Evolutionary conservation across 1,140 invertebrate genomes (phyloP), one percentile per base, ranked within the genome.

Genomic region (Bombus breviceps): DNA sequence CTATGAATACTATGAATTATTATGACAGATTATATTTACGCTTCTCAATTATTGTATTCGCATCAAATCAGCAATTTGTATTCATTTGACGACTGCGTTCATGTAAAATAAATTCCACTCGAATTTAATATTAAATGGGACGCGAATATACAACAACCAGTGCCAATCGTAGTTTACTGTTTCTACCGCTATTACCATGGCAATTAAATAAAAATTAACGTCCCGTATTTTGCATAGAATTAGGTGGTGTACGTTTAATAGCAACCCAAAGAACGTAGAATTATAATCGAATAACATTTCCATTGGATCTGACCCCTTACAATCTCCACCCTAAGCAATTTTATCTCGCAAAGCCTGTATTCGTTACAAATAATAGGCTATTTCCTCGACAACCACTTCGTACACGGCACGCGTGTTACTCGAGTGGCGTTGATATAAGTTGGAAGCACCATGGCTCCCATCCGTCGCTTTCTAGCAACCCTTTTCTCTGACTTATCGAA

Each of bases 361-460:
- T 89, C 88, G 85, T 89, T 89, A 86, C 88, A 89, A 89, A 89
- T 89, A 89, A 89, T 86, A 86, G 88, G 66, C 86, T 82, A 89
- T 89, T 88, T 88, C 76, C 83, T 89, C 78, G 73, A 89, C 74
- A 75, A 89, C 82, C 86, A 87, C 88, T 80, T 83, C 18, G 79
- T 66, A 57, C 57, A 64, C n/a, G 68, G 76, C 72, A 66, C 83
- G 68, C 77, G 47, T 85, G 83, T 81, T 85, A 68, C 66, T 87
- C 81, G 81, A 78, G 76, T 80, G 72, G 73, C 73, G 72, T 83
- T 76, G 68, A 81, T 83, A 68, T 82, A 82, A 83, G 59, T 81
- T 85, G 66, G 69, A 69, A 75, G 34, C 34, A n/a, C 66, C 53
- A 72, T 18, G 82, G 66, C 47, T 47, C 34, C n/a, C 34, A 22